phyloP scores from a whole-genome alignment of 1,140 invertebrate genomes.

The Drosophila bocki region DNA sequence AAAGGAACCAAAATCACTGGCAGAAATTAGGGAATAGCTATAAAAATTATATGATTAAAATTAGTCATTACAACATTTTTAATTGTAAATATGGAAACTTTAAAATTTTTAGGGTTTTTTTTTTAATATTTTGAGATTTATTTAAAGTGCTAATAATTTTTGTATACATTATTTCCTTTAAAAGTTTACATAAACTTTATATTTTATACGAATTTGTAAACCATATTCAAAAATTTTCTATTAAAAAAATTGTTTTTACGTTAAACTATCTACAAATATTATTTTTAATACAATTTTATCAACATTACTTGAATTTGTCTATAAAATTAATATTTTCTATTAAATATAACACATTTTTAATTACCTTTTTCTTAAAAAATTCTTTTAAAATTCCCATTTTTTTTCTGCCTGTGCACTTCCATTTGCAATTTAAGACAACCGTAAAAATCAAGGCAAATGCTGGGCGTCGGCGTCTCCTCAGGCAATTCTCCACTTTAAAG shows the following conservation, averaged over 20 bases:
- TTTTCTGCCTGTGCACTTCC: neutral
- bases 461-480: neutral
- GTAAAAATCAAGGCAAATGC: slow-evolving; percentile 30
- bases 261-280: neutral
- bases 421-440: slow-evolving; percentile 40
- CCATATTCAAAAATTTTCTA: too few species aligned
- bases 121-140: neutral
- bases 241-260: neutral
- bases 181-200: neutral
- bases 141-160: neutral
- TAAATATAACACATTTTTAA: fast-evolving
- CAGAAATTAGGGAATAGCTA: neutral
- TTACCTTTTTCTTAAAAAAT: too few species aligned
- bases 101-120: neutral
- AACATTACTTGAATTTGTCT: neutral
- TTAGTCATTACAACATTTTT: neutral
- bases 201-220: too few species aligned
- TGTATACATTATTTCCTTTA: neutral
- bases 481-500: slow-evolving; percentile 16
- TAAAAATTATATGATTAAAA: neutral
- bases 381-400: neutral
- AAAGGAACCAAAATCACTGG: slow-evolving; percentile 35
- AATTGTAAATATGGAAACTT: too few species aligned
- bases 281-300: neutral
- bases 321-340: neutral